Evolutionary conservation across 2,797 vertebrate species (phyloP).

Genomic region (Sibirionetta formosa): DNA sequence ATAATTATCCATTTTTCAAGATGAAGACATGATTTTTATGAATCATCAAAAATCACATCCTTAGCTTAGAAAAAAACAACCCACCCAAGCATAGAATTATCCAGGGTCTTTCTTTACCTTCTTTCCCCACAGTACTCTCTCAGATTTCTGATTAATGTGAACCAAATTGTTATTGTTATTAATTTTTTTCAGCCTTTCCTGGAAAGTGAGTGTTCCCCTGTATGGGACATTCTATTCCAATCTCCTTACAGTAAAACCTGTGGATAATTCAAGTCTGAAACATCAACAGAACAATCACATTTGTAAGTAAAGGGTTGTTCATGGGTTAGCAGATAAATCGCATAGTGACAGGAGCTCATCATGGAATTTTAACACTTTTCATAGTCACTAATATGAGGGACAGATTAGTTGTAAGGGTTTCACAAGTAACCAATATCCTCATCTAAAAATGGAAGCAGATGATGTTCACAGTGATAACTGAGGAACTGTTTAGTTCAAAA

Average conservation of each 20-base stretch:
- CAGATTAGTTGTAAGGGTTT: background rate
- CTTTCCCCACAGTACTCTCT: background rate
- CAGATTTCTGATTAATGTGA: slow-evolving; percentile 25
- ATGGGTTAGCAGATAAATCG: slow-evolving; percentile 4
- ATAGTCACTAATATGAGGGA: background rate
- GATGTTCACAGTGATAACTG: background rate
- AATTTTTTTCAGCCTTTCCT: slow-evolving; percentile 48
- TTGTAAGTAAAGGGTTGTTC: background rate
- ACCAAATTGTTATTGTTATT: background rate
- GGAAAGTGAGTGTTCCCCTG: slow-evolving; percentile 10
- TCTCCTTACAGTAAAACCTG: slow-evolving; percentile 8
- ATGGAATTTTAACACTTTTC: slow-evolving; percentile 1
- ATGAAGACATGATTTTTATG: background rate
- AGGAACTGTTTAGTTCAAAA: background rate
- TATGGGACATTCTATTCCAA: slow-evolving; percentile 22
- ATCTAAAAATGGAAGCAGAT: background rate
- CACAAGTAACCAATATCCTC: background rate
- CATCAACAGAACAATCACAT: slow-evolving; percentile 15
- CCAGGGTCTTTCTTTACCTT: slow-evolving; percentile 21
- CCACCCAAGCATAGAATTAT: background rate
- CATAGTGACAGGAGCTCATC: background rate
- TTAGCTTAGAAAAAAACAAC: slow-evolving; percentile 21
- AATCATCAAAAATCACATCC: slow-evolving; percentile 7
- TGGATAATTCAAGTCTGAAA: slow-evolving; percentile 26
- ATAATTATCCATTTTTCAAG: slow-evolving; percentile 43